Evolutionary conservation across 2,113 vertebrate species (phyloP).

Genomic region (Noturus placidus): DNA sequence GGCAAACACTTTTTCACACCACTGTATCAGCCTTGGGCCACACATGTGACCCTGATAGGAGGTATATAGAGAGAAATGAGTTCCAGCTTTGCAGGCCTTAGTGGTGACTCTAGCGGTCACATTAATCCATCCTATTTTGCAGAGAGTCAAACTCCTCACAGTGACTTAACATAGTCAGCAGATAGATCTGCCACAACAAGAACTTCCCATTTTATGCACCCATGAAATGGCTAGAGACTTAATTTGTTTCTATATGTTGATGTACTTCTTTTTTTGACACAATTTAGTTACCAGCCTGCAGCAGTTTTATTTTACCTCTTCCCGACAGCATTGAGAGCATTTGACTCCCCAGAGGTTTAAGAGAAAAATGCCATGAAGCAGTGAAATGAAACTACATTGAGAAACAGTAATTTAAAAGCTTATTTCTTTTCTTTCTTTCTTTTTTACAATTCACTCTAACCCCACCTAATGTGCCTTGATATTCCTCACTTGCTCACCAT

Average conservation of each 20-base stretch:
- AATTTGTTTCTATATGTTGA: neutral
- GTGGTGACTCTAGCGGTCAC: conserved; percentile 61
- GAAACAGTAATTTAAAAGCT: neutral
- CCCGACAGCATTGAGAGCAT: neutral
- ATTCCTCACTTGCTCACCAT: neutral
- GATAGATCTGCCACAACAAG: conserved; percentile 23
- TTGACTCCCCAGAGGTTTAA: neutral
- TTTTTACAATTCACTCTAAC: neutral
- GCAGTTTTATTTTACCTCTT: neutral
- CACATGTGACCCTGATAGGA: neutral
- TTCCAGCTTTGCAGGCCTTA: conserved; percentile 65
- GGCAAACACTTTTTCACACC: no score
- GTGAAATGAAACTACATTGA: neutral
- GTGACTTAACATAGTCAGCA: neutral
- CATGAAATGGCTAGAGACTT: neutral
- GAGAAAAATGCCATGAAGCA: neutral
- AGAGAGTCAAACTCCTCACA: conserved; percentile 14
- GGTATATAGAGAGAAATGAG: neutral
- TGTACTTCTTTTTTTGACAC: neutral
- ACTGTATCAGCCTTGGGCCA: neutral
- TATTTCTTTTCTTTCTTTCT: no score
- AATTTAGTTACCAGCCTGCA: neutral
- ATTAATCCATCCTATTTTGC: neutral
- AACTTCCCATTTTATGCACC: conserved; percentile 10
- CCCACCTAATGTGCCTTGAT: neutral